These are phyloP conservation scores for Cyrtonyx montezumae DNA, from an alignment of 2,113 vertebrate genomes.

Conservation along the genomic window DNA sequence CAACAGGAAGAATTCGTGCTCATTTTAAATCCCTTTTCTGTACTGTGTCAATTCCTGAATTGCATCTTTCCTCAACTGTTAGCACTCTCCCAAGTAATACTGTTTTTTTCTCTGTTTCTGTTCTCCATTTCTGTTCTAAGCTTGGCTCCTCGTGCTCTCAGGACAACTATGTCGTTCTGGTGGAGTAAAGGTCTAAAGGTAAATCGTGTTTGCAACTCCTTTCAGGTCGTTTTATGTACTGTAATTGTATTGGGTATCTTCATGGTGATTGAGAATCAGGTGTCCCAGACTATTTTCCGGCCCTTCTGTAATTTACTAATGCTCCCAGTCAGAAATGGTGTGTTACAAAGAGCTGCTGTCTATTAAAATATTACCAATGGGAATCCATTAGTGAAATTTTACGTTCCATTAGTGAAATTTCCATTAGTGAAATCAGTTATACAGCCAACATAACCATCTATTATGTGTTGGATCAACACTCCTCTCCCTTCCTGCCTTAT, in stretches of 20 bases:
- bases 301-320: neutral
- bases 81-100: neutral
- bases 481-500: neutral
- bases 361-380: neutral
- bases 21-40: neutral
- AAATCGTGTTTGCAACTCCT: neutral
- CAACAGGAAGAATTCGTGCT: neutral
- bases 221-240: neutral
- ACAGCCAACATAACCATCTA: neutral
- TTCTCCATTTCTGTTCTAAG: neutral
- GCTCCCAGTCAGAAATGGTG: neutral
- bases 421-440: constrained; percentile 9
- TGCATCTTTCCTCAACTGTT: neutral
- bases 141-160: neutral
- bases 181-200: neutral
- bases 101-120: neutral
- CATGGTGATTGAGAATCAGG: neutral
- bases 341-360: neutral
- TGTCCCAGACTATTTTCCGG: neutral
- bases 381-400: constrained; percentile 29
- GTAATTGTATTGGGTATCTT: neutral
- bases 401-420: constrained; percentile 20
- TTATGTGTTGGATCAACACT: neutral
- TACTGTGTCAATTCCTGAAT: neutral
- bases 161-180: neutral